Conservation (phyloP, 2,888 invertebrate genomes). For the Epicampocera succincta region DNA sequence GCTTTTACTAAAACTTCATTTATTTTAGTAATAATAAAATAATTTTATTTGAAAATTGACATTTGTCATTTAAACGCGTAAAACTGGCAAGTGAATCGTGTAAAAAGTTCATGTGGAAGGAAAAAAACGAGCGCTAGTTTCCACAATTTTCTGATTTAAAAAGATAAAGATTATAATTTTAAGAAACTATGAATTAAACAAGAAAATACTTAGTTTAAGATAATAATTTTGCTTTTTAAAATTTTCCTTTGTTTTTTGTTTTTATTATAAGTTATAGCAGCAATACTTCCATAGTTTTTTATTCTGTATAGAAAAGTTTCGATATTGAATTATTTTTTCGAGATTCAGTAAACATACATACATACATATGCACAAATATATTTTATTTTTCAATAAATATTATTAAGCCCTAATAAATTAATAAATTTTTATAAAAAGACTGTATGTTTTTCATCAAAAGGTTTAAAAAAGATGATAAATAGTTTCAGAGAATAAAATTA, state of each 20-base stretch:
- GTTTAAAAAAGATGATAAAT: background rate
- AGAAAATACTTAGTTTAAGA: background rate
- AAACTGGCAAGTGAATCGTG: too few species aligned
- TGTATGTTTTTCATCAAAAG: background rate
- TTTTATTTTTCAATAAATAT: slow-evolving; percentile 27
- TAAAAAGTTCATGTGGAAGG: too few species aligned
- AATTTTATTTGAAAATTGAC: too few species aligned
- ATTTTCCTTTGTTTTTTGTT: background rate
- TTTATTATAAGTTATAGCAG: background rate
- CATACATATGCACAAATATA: slow-evolving; percentile 57
- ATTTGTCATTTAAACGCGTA: too few species aligned
- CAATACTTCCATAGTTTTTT: slow-evolving; percentile 64
- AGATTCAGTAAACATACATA: slow-evolving; percentile 26
- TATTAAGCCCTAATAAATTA: slow-evolving; percentile 21
- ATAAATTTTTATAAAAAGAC: slow-evolving; percentile 53
- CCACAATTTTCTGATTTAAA: too few species aligned
- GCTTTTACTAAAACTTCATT: too few species aligned
- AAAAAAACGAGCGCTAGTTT: too few species aligned
- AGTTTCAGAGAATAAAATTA: too few species aligned
- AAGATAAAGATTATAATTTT: too few species aligned
- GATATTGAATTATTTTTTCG: slow-evolving; percentile 15
- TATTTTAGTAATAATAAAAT: too few species aligned
- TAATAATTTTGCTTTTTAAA: background rate
- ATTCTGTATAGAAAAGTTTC: slow-evolving; percentile 27
- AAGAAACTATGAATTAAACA: too few species aligned